Evolutionary conservation across 2,888 invertebrate genomes (phyloP).

Genomic region (Mythimna impura): DNA sequence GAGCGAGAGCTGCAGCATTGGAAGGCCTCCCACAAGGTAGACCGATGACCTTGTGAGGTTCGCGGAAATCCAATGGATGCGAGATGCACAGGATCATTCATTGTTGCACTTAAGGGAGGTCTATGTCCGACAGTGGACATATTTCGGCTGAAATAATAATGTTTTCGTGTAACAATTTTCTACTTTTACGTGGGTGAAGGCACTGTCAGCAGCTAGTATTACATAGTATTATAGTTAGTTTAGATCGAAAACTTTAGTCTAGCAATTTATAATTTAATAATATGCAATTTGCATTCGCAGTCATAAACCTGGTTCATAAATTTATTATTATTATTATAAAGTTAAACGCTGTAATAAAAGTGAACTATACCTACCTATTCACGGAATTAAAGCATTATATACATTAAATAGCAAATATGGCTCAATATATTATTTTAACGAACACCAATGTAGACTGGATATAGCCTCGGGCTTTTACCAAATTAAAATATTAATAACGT

Average conservation of each 20-base stretch:
- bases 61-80: too few relatives aligned
- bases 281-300: not conserved
- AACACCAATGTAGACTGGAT: conserved; percentile 36
- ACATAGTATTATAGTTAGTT: not conserved
- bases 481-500: conserved; percentile 53
- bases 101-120: too few relatives aligned
- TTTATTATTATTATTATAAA: conserved; percentile 13
- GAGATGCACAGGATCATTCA: too few relatives aligned
- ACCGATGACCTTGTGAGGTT: too few relatives aligned
- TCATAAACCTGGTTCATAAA: conserved; percentile 21
- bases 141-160: too few relatives aligned
- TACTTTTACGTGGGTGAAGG: too few relatives aligned
- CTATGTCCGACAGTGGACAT: too few relatives aligned
- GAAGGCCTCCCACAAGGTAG: too few relatives aligned
- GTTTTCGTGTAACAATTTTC: too few relatives aligned
- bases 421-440: conserved; percentile 50
- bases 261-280: conserved; percentile 18
- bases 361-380: conserved; percentile 7
- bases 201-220: too few relatives aligned
- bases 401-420: conserved; percentile 30
- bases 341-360: conserved; percentile 23
- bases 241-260: not conserved
- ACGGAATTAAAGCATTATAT: conserved; percentile 7
- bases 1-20: too few relatives aligned
- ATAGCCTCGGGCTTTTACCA: conserved; percentile 54